A percentile compares a stretch with the other conserved stretches of the same genome.
phyloP scores from a whole-genome alignment of 2,888 invertebrate genomes.

The Argyra leucocephala region DNA sequence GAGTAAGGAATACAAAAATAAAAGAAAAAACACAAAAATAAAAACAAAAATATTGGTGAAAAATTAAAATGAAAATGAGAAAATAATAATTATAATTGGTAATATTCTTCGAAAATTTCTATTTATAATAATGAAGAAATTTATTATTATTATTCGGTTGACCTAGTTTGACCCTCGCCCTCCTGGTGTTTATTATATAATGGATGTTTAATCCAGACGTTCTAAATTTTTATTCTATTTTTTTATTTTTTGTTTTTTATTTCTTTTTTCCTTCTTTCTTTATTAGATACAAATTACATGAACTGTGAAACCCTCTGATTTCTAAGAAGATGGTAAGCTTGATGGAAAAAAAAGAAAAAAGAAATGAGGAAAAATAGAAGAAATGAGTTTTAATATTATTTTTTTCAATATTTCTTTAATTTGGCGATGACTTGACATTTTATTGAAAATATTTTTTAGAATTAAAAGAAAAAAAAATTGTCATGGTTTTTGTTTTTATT shows the following conservation, averaged over 20 bases:
- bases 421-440: neutral
- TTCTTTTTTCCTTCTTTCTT: neutral
- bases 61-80: constrained; percentile 6
- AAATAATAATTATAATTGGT: constrained; percentile 6
- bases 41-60: neutral
- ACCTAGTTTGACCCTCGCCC: constrained; percentile 3
- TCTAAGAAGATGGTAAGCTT: neutral
- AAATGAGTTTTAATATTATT: neutral
- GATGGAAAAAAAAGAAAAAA: neutral
- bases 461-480: too few species aligned
- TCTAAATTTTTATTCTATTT: neutral
- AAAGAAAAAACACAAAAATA: neutral
- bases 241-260: neutral
- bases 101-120: neutral
- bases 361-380: neutral
- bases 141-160: constrained; percentile 2
- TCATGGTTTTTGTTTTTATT: too few species aligned
- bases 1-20: too few species aligned
- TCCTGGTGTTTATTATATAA: constrained; percentile 1
- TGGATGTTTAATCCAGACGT: neutral
- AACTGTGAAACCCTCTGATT: neutral
- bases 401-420: neutral
- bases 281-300: neutral
- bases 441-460: neutral
- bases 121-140: neutral